Base-by-base conservation (phyloP, 2,888 invertebrate genomes). In the Torymus aiolomorphi region DNA sequence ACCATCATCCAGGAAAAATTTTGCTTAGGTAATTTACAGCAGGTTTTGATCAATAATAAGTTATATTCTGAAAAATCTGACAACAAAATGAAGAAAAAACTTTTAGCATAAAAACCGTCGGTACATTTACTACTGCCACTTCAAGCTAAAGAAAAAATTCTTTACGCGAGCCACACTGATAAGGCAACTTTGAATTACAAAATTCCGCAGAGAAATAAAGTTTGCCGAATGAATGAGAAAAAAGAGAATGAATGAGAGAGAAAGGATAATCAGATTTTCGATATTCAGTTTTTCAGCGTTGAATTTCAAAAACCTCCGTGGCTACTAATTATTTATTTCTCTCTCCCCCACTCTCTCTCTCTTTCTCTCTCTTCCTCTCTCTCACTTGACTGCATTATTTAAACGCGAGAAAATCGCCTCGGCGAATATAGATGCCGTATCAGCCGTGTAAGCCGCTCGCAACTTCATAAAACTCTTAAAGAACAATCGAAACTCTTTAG, bases 391-490 rank as follows among this genome's bases (percentile, higher is more conserved):
- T 31, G 1, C 14, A 72, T 77, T 77, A 72, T 72, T 78, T 42
- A 62, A 54, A 49, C 52, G 42, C 18, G 52, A 49, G 51, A 56
- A 71, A 77, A 77, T 77, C 62, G 65, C 49, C 14, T 42, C 13
- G 56, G 42, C 66, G 66, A 69, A 73, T 74, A 61, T 67, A 69
- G 73, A 73, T 31, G 71, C 18, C 18, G 52, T 63, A 78, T 73
- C 56, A 78, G 78, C 67, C 16, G 14, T 59, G 51, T 66, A 71
- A 57, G 49, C 31, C 54, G 67, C 49, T 31, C 13, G 51, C 54
- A 78, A 78, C 78, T 78, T 74, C 62, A 69, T 74, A 56, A 78
- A 73, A 78, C 62, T 78, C 49, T 61, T 42, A 52, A 49, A 63
- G 49, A 61, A 75, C 59, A 16, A 20, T 57, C 20, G 51, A 57